Evolutionary conservation across 2,797 vertebrate genomes (phyloP).

Genomic region (Glyptemys insculpta): DNA sequence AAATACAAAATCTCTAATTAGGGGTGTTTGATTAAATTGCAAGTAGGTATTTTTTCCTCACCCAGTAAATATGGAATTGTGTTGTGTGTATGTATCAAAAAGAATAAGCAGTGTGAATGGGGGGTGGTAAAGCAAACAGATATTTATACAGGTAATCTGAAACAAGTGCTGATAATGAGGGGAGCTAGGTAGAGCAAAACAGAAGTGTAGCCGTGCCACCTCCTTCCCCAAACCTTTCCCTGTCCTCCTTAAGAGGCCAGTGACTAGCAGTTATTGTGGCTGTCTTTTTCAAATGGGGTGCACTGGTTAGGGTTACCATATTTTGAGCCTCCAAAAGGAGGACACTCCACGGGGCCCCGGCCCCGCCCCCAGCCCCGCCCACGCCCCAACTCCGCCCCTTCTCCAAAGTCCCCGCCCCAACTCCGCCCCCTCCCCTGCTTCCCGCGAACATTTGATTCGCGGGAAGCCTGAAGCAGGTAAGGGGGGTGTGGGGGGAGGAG

Average conservation of each 20-base stretch:
- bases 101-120: slow-evolving; percentile 26
- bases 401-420: too few species aligned
- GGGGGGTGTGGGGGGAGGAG: too few species aligned
- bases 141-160: not conserved
- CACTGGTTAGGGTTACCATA: too few species aligned
- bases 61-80: not conserved
- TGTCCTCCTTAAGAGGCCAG: not conserved
- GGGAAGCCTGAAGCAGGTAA: too few species aligned
- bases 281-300: not conserved
- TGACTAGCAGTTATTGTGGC: not conserved
- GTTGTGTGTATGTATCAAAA: not conserved
- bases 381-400: too few species aligned
- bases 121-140: not conserved
- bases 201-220: not conserved
- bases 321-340: too few species aligned
- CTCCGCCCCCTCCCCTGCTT: too few species aligned
- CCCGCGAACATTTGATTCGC: too few species aligned
- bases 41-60: slow-evolving; percentile 35
- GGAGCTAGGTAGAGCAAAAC: not conserved
- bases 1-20: slow-evolving; percentile 50
- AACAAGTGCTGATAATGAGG: not conserved
- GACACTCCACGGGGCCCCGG: too few species aligned
- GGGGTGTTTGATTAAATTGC: slow-evolving; percentile 61
- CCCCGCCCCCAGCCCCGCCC: too few species aligned
- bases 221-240: not conserved